A percentile compares a stretch with the other conserved stretches of the same genome.
These are phyloP conservation scores for Trachymyrmex cornetzi DNA, from an alignment of 1,140 invertebrate species.

Conservation along the genomic window DNA sequence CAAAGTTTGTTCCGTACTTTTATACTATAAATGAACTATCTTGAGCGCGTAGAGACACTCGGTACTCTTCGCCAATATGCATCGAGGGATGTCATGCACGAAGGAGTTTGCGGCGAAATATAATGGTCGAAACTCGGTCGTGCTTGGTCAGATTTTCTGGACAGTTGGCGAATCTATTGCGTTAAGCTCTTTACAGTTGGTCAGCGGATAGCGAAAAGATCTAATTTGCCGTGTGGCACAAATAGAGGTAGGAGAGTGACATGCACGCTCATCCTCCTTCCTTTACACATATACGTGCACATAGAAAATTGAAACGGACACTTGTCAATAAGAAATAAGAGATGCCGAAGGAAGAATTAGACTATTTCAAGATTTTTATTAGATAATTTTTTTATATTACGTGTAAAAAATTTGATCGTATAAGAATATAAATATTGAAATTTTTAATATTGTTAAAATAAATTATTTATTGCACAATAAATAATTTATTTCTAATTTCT, in stretches of 20 bases:
- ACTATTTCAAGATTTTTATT: not conserved
- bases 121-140: constrained; percentile 53
- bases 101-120: constrained; percentile 32
- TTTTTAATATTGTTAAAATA: not conserved
- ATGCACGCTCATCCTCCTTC: no score
- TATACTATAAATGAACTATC: not conserved
- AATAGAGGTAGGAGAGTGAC: not conserved
- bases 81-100: not conserved
- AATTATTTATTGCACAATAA: not conserved
- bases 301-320: not conserved
- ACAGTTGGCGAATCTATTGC: constrained; percentile 69
- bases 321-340: not conserved
- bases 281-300: not conserved
- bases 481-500: no score
- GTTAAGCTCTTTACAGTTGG: constrained; percentile 70
- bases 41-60: not conserved
- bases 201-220: constrained; percentile 65
- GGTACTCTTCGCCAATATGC: not conserved
- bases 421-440: not conserved
- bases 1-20: not conserved
- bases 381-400: not conserved
- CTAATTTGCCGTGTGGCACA: constrained; percentile 58
- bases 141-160: constrained; percentile 66
- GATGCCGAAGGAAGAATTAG: not conserved
- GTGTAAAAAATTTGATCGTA: not conserved